phyloP scores from a whole-genome alignment of 2,113 vertebrate genomes.

The Rhinichthys klamathensis region DNA sequence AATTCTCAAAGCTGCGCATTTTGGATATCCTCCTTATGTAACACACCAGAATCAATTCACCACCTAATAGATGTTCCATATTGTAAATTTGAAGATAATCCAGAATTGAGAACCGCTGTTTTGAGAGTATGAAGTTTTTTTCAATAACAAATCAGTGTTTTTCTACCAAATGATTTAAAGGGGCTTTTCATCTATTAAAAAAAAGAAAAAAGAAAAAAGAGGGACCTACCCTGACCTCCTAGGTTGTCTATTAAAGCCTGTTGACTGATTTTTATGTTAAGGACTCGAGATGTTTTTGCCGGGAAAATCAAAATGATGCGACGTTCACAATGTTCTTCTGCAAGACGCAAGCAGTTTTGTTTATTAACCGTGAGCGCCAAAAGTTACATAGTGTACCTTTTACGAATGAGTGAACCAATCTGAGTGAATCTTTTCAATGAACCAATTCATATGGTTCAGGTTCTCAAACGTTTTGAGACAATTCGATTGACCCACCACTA shows the following conservation, averaged over 20 bases:
- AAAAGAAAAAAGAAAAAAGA: no score
- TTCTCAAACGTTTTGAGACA: neutral
- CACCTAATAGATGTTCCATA: neutral
- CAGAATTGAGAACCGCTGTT: neutral
- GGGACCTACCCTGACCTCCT: no score
- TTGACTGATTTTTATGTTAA: no score
- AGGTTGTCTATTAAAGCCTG: no score
- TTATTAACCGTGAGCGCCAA: no score
- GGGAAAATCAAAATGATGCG: no score
- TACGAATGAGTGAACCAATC: neutral
- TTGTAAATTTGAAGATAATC: neutral
- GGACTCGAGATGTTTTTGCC: no score
- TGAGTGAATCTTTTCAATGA: neutral
- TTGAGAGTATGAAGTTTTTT: neutral
- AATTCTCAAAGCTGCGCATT: neutral
- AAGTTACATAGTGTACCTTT: no score
- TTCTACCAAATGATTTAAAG: neutral
- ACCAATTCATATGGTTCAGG: neutral
- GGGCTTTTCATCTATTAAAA: neutral
- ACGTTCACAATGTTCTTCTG: no score
- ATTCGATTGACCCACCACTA: neutral
- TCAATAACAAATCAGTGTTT: neutral
- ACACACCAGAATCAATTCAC: neutral
- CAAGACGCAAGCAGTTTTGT: no score
- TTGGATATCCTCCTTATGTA: neutral